Base-by-base conservation (phyloP, 2,888 invertebrate genomes). In the Drosophila bunnanda region DNA sequence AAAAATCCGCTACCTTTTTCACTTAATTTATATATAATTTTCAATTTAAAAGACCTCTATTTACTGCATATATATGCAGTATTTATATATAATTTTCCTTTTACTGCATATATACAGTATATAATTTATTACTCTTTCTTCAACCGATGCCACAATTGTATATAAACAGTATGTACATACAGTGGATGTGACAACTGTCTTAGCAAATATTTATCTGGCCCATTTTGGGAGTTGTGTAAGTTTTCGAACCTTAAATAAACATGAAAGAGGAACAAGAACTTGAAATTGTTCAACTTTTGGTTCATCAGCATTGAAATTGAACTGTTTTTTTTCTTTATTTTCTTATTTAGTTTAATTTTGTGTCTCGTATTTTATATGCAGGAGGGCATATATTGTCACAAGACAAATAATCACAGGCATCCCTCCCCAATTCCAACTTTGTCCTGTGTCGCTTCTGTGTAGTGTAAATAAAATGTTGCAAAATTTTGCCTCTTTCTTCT, bases 381-480 rank as follows among this genome's bases (percentile, higher is more conserved):
- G 83, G 25, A 83, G 69, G 73, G 78, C 80, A 80, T 74, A 67
- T 84, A 75, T 83, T 83, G 89, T 75, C 86, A 82, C 78, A 80
- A 70, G 78, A 78, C 84, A 88, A 88, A 83, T 80, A 83, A 78
- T 71, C 80, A 64, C 62, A 68, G 60, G 25, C 50, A 32, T 32
- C 9, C 6, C 50, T 41, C 41, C 53, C 50, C 39, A 34, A 36
- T n/a, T 25, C 36, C 46, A n/a, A 36, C 36, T 46, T 39, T 34
- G 5, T 61, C 39, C 39, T 36, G 15, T 44, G 25, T 72, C 43
- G 69, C 39, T 55, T 73, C 44, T 58, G 43, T 58, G 53, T 60
- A 38, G 71, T 82, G 88, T 65, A 88, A 82, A 82, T 82, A 82
- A 79, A 88, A 82, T 88, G 88, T 84, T 79, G 85, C 82, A 84